Conservation (phyloP, 2,797 vertebrate species). For the Hypotaenidia okinawae region DNA sequence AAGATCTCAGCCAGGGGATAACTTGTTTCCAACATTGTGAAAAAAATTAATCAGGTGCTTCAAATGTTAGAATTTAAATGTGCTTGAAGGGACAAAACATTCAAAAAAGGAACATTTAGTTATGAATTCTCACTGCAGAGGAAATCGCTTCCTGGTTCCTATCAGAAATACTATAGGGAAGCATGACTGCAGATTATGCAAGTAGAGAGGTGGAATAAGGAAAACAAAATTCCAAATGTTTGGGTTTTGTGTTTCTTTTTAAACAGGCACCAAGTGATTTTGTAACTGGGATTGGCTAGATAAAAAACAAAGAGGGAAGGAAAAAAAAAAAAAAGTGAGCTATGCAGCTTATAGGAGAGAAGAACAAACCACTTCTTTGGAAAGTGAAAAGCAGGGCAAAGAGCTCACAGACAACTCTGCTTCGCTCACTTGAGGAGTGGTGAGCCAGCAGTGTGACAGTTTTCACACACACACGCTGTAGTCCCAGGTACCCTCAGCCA, state of each 20-base stretch:
- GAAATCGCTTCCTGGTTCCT: not conserved
- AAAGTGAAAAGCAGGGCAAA: not conserved
- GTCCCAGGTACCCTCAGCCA: not conserved
- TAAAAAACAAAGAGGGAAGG: not conserved
- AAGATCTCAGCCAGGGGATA: conserved; percentile 26
- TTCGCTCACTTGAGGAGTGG: not conserved
- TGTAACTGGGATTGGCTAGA: not conserved
- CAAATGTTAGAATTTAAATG: conserved; percentile 4
- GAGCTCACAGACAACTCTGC: not conserved
- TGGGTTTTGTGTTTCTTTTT: not conserved
- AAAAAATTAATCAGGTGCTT: conserved; percentile 10
- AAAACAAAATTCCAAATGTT: not conserved
- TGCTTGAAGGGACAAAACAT: conserved; percentile 24
- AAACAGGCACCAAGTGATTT: not conserved
- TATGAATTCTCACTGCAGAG: not conserved
- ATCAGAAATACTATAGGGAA: not conserved
- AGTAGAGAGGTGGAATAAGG: not conserved
- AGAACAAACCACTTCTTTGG: not conserved
- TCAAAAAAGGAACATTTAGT: not conserved
- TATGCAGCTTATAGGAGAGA: not conserved
- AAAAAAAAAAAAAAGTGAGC: not conserved
- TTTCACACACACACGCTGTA: fast-evolving
- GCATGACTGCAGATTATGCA: not conserved
- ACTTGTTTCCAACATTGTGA: conserved; percentile 25
- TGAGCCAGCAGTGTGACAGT: not conserved